Evolutionary conservation across 1,140 invertebrate genomes (phyloP), one percentile per base, ranked within the genome.

Genomic region (Trichonephila inaurata): DNA sequence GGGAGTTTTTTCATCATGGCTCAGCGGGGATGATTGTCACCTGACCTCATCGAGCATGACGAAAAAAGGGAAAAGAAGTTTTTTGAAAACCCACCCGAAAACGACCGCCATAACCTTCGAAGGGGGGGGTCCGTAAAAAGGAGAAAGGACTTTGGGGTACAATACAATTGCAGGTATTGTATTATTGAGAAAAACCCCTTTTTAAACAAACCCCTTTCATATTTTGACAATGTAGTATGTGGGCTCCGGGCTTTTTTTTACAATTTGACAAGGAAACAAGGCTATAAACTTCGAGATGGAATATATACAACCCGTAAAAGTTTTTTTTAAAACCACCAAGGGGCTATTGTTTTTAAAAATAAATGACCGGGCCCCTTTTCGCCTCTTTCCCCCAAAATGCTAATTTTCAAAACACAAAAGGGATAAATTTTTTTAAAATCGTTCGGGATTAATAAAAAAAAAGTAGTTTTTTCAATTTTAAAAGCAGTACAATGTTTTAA

Each of bases 61-160:
- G 72, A 77, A 77, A 77, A 77, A 77, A 77, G 8, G 72, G 72
- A 77, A 77, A 77, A 33, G 72, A 77, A 28, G 33, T 18, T 77
- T 77, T 77, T 77, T 33, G 72, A 77, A 77, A 77, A n/a, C n/a
- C 72, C 72, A 40, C 72, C 72, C 21, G 72, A 77, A 77, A 40
- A 12, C 28, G 72, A 40, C 72, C 72, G 24, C 72, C 40, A 51
- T 51, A 18, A 77, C 72, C 72, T 77, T 77, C 33, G 10, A 28
- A 19, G 72, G 72, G 72, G 40, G 72, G 40, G 72, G 72, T 77
- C 72, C 28, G 24, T 40, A 33, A 28, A 77, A 77, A 77, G 24
- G 5, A 16, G 28, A 77, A 77, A 77, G 33, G 28, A 33, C 72
- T 77, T 5, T 0, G 12, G 0, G 0, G 7, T 51, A 18, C 28